Evolutionary conservation across 2,113 vertebrate genomes (phyloP).

Genomic region (Piprites chloris): DNA sequence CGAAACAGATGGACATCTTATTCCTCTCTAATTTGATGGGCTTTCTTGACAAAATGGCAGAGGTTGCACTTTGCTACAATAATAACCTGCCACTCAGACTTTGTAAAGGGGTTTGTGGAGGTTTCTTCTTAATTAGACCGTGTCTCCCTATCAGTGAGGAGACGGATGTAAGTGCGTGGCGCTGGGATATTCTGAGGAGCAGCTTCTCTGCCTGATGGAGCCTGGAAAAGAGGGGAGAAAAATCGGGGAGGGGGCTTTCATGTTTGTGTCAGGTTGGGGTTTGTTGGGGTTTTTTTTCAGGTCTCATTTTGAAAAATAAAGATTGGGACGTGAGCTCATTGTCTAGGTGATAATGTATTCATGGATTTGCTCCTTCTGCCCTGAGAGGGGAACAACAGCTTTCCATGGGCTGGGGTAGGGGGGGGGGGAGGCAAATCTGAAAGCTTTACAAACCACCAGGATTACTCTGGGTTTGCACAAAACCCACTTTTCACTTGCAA

Average conservation of each 20-base stretch:
- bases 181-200: not conserved
- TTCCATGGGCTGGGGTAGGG: not conserved
- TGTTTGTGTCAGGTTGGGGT: not conserved
- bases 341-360: conserved; percentile 35
- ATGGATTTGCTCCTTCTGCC: conserved; percentile 46
- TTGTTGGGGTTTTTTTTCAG: not conserved
- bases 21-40: conserved; percentile 74
- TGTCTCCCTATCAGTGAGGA: not conserved
- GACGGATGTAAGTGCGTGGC: not conserved
- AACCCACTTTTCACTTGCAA: conserved; percentile 24
- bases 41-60: conserved; percentile 66
- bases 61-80: conserved; percentile 64
- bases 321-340: not conserved
- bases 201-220: not conserved
- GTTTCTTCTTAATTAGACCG: conserved; percentile 59
- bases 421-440: not conserved
- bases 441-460: not conserved
- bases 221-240: not conserved
- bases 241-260: not conserved
- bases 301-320: not conserved
- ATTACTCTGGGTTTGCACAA: conserved; percentile 33
- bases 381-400: not conserved
- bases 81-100: conserved; percentile 67
- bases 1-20: conserved; percentile 83
- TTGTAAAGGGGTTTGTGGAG: conserved; percentile 43